Conservation (phyloP, 1,140 invertebrate genomes). For the Drosophila sechellia region DNA sequence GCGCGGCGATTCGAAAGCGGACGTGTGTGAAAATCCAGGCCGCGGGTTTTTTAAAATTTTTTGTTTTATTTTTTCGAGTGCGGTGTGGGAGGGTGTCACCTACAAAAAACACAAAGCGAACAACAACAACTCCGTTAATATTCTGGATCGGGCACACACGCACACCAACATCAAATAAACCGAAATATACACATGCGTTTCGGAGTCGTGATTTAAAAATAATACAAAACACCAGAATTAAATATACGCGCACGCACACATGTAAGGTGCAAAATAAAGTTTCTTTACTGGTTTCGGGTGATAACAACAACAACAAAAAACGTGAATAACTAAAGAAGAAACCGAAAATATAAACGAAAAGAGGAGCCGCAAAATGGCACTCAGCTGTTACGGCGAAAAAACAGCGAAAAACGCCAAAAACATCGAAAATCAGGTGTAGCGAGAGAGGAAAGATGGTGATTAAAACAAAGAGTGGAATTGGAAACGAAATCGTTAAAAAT, state of each 20-base stretch:
- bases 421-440: constrained; percentile 12
- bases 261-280: constrained; percentile 26
- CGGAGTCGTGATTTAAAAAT: constrained; percentile 37
- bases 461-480: constrained; percentile 38
- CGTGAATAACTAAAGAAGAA: neutral
- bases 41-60: neutral
- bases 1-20: neutral
- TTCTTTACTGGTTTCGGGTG: constrained; percentile 20
- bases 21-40: neutral
- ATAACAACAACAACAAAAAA: constrained; percentile 12
- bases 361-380: constrained; percentile 16
- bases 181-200: constrained; percentile 11
- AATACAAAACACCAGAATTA: constrained; percentile 14
- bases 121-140: constrained; percentile 4
- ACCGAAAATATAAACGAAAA: neutral
- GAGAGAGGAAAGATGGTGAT: constrained; percentile 20
- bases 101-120: neutral
- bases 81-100: constrained; percentile 19
- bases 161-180: neutral
- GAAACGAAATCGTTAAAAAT: constrained; percentile 23
- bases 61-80: constrained; percentile 17
- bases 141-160: constrained; percentile 14
- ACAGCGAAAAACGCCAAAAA: constrained; percentile 27
- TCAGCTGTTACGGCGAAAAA: constrained; percentile 47
- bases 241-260: constrained; percentile 1